Base-by-base conservation (phyloP, 2,113 vertebrate species). In the Tauraco erythrolophus region DNA sequence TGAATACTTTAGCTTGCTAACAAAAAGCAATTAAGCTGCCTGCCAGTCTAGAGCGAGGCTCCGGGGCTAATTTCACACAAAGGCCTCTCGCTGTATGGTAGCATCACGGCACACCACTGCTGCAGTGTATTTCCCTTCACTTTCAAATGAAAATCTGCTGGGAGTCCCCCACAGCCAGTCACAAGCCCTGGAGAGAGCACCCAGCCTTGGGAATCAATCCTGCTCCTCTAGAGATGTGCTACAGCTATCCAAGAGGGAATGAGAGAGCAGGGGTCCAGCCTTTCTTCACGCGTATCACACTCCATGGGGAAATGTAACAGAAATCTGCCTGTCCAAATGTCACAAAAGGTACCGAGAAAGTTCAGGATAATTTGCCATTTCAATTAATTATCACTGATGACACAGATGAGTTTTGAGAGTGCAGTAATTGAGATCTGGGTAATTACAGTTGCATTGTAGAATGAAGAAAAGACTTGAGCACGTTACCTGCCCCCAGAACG, bases 11-110 rank as follows among this genome's bases (percentile, higher is more conserved):
- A 81, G 91, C 89, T 91, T 79, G 92, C 91, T 97, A 71, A 88
- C 91, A 95, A 94, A 86, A 94, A 95, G 97, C 87, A 95, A 89
- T 94, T 94, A 93, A 96, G 56, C 84, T 80, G 66, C 87, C 89
- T 94, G 88, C 64, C 92, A 88, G 80, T 92, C 75, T 53, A 57
- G 43, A 68, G 80, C 8, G 0, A 77, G 75, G 79, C 91, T 80
- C 22, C 79, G 10, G 62, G 91, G 66, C 81, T 92, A 0, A 71
- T 74, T 74, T 62, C 81, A 88, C 50, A 65, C 31, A 0, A 35
- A 10, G 65, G 19, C 45, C 75, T 35, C 54, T 89, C 0, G 5
- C 68, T 81, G 60, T 1, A 27, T 7, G 64, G 82, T 14, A 30
- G 58, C 72, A 80, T 33, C 71, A 10, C 16, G 2, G 31, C 74